Evolutionary conservation across 2,113 vertebrate species (phyloP), one percentile per base, ranked within the genome.

Genomic region (Camelus dromedarius): DNA sequence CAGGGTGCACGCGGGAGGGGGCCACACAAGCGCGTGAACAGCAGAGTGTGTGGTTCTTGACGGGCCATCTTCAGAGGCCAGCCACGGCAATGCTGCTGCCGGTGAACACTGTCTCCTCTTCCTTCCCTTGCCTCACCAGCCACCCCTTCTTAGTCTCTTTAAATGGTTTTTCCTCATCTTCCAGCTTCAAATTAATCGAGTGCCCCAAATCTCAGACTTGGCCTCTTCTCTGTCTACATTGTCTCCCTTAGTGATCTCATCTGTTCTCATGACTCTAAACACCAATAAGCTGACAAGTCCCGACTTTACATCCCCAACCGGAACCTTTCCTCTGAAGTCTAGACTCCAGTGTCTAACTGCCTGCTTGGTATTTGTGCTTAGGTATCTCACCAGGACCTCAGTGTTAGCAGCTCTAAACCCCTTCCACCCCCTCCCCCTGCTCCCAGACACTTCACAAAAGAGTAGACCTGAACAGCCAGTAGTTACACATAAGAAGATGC

Each of bases 381-480:
- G 26, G 11, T 22, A 62, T 60, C 83, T 81, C 67, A 58, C 6
- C 8, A 52, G 22, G 58, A 75, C 60, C 8, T 32, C 52, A n/a
- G 15, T 3, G 3, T 58, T 10, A 35, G 69, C 75, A 42, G 69
- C 12, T 70, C 15, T 42, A 46, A 89, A 7, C 60, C 60, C 60
- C 38, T 89, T 30, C 30, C 24, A 15, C 35, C 18, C 38, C 26
- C 32, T 66, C 35, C 18, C 38, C 26, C 32, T 66, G 30, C 24
- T 73, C 75, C 83, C 89, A 92, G 67, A n/a, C 66, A 46, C n/a
- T 81, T 82, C 67, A 52, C 81, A 28, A 76, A 92, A 89, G 32
- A 60, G 58, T 12, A 32, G 6, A 30, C 8, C 1, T 16, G 52
- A 42, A 81, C 13, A 38, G 38, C 28, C 60, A 67, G 66, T 46